Evolutionary conservation across 2,113 vertebrate species (phyloP), one percentile per base, ranked within the genome.

Genomic region (Pipra filicauda): DNA sequence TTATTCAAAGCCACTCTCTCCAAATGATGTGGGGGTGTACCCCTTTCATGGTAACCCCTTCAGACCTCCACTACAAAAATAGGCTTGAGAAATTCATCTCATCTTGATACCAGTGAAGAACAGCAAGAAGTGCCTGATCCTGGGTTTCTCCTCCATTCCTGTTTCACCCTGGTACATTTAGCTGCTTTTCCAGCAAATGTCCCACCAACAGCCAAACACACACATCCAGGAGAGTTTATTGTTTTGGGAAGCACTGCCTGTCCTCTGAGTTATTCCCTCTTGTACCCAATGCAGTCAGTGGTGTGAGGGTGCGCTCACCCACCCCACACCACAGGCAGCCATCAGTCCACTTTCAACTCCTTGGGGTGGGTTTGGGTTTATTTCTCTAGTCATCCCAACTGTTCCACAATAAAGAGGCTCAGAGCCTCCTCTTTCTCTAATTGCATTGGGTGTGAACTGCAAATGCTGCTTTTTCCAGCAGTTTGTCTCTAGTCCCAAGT

Each of bases 261-360:
- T 15, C 12, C n/a, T 65, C 64, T 3, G 6, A 54, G n/a, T 8
- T 37, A 14, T 9, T 73, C 17, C 54, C 19, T 31, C 4, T 5
- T 46, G 48, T 31, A 51, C 2, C 26, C 1, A 0, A 18, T 10
- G 10, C 1, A 49, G 3, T 15, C 1, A 1, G 6, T 3, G 31
- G 52, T 7, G 11, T 9, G 33, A 91, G 26, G 19, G 28, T 16
- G 26, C 44, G 37, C 14, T 20, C 58, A 30, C 66, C 39, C 41
- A 39, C 8, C 26, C 19, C 58, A 44, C 55, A 4, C 27, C 10
- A 16, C 8, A 35, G 11, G 19, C 69, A 64, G 52, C 5, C 39
- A 18, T 6, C 16, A 35, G 33, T 55, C 9, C 26, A 21, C 48
- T 55, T 49, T 41, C 35, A 30, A 6, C 11, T 30, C 46, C 37